Evolutionary conservation across 2,888 invertebrate genomes (phyloP), one percentile per base, ranked within the genome.

Genomic region (Polymixis flavicincta): DNA sequence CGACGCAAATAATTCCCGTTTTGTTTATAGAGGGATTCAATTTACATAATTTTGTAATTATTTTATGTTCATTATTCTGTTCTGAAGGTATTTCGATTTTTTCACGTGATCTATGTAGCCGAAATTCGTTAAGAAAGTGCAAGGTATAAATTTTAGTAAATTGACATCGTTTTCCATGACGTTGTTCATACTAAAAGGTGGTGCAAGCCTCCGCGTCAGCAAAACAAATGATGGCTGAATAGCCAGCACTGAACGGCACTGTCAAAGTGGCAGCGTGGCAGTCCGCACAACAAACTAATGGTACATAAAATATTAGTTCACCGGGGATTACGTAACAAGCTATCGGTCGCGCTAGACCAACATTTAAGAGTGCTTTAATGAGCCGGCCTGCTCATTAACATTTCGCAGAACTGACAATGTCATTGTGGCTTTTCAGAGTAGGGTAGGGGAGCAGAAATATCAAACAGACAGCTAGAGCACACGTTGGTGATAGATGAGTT

Each of bases 341-440:
- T 52, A 48, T 57, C 42, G 28, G 17, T 60, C 52, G 32, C 52
- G 52, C 48, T 37, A 32, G 25, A 50, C 42, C 76, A n/a, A 63
- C 57, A n/a, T 45, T 32, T 76, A 28, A 52, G n/a, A 64, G 54
- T 14, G 28, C n/a, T n/a, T 59, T 77, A 77, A 72, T 71, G 66
- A 77, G 59, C 14, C n/a, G 28, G 25, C n/a, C 42, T 55, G 57
- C 57, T 82, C 73, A 68, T 74, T 77, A 61, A 60, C 52, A 48
- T 73, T 73, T 61, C 60, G 11, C 32, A 14, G 7, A 37, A 63
- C 64, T 14, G 32, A 67, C 32, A 19, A 28, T 42, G 19, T 52
- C 22, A 9, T 8, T 28, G n/a, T 22, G 54, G 54, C 45, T n/a
- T 22, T 52, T 13, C 28, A 42, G 11, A 42, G 50, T 11, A 28